Evolutionary conservation across 2,888 invertebrate genomes (phyloP), one percentile per base, ranked within the genome.

Genomic region (Eudasyphora cyanicolor): DNA sequence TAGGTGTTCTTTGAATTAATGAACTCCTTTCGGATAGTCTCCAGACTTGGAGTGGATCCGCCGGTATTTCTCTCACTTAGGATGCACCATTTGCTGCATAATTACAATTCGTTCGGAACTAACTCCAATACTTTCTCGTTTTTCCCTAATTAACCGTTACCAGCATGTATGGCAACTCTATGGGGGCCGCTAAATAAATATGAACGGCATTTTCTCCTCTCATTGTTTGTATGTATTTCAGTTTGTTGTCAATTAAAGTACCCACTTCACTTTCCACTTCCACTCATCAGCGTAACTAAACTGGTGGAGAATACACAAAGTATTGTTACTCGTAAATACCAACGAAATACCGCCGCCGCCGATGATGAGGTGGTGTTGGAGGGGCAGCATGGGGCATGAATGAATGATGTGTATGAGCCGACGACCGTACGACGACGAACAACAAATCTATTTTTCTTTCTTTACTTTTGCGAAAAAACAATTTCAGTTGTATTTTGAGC

Each of bases 381-480:
- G 35, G 67, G 64, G n/a, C 29, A n/a, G 67, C 42, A 67, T 38
- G 51, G 29, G n/a, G 35, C 17, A 70, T 32, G 19, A 49, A 57
- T 57, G 57, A 35, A 57, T 24, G n/a, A 54, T 51, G 32, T 32
- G 54, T 73, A 54, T 35, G 73, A 73, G 12, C 45, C 32, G 24
- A 57, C 29, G 24, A 49, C 24, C 27, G 27, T n/a, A 2, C 32
- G n/a, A 49, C 49, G 51, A 49, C 49, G 70, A 70, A 70, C 57
- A 57, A 71, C 71, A 73, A 81, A 84, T 81, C 84, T 84, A 84
- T 84, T 84, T 84, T 71, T 81, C 78, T 83, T 83, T 79, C 73
- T 76, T 79, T 75, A 67, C 77, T 79, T 81, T 81, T 84, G 81
- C 84, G 76, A 79, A 81, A 81, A 67, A 29, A 67, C 12, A 60